Conservation (phyloP, 92 coral and sea anemone species). For the Porites cylindrica region DNA sequence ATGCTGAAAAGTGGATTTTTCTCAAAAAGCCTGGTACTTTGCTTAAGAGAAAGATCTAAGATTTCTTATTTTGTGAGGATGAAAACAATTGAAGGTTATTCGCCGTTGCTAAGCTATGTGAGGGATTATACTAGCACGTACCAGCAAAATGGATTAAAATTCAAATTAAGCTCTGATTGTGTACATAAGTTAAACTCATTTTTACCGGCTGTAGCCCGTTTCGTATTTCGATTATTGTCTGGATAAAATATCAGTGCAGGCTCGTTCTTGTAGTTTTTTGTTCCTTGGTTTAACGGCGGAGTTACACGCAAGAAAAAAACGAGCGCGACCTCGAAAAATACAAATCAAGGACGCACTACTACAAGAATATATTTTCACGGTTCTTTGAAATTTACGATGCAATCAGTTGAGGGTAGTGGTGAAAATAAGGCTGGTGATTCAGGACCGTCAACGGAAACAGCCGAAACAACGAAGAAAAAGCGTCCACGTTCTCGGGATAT, state of each 20-base stretch:
- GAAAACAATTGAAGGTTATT: not conserved
- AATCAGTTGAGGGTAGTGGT: constrained; percentile 6
- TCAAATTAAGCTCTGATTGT: constrained; percentile 37
- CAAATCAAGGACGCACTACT: not conserved
- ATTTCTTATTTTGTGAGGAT: not conserved
- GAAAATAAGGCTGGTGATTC: not conserved
- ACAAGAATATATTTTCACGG: constrained; percentile 6
- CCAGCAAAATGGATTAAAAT: constrained; percentile 24
- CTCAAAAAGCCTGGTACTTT: too few relatives aligned
- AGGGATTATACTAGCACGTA: not conserved
- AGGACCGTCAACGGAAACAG: not conserved
- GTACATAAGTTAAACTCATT: constrained; percentile 32
- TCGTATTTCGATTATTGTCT: not conserved
- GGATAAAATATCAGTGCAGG: too few relatives aligned
- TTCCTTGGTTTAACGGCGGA: not conserved
- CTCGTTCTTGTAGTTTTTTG: not conserved
- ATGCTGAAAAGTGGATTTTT: too few relatives aligned
- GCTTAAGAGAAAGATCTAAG: not conserved
- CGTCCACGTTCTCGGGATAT: constrained; percentile 51
- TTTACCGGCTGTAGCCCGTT: not conserved
- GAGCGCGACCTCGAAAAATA: not conserved
- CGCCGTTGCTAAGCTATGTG: constrained; percentile 30
- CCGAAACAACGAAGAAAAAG: not conserved
- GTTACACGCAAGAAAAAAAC: not conserved
- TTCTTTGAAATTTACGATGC: constrained; percentile 4